These are phyloP conservation scores for Pemphigus obesinymphae DNA, from an alignment of 1,140 invertebrate genomes.

Conservation along the genomic window DNA sequence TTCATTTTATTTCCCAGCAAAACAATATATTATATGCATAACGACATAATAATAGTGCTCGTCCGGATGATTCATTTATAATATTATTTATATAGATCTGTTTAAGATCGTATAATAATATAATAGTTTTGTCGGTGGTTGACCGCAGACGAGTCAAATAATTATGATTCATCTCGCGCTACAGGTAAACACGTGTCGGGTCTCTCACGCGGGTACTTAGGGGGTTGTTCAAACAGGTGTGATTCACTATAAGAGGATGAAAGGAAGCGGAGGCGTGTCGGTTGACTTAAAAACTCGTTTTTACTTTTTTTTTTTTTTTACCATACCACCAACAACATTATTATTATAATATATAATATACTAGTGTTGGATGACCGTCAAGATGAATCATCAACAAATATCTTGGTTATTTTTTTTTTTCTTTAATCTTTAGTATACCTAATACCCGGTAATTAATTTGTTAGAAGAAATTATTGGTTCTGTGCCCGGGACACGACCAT, in stretches of 20 bases:
- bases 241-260: neutral
- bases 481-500: neutral
- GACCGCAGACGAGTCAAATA: neutral
- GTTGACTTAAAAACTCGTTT: constrained; percentile 30
- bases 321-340: neutral
- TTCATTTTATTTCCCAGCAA: neutral
- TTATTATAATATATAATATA: too few species aligned
- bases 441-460: neutral
- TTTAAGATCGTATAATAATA: neutral
- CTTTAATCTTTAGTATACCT: too few species aligned
- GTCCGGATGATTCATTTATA: constrained; percentile 1
- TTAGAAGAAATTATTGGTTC: neutral
- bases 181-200: neutral
- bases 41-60: too few species aligned
- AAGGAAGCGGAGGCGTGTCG: neutral
- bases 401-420: too few species aligned
- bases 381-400: constrained; percentile 1
- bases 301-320: neutral
- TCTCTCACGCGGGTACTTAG: neutral
- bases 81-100: neutral
- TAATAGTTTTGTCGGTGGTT: neutral
- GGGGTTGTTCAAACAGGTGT: constrained; percentile 18
- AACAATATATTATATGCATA: too few species aligned
- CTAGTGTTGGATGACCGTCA: neutral
- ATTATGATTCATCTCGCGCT: neutral